Evolutionary conservation across 2,113 vertebrate species (phyloP), one percentile per base, ranked within the genome.

Genomic region (Recurvirostra avosetta): DNA sequence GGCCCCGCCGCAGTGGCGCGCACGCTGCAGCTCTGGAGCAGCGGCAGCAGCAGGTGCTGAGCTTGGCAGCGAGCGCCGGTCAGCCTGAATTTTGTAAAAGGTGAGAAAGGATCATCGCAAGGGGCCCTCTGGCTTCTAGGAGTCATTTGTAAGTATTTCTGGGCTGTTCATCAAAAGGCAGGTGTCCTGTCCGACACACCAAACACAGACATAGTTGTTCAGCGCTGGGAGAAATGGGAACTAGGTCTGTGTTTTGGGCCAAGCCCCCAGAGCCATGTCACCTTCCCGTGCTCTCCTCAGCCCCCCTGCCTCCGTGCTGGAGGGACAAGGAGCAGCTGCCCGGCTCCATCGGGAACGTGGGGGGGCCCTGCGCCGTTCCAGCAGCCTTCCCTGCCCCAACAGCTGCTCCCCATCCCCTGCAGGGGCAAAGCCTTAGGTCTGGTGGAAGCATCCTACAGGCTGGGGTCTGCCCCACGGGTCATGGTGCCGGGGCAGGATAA

Each of bases 321-420:
- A 45, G n/a, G 63, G 43, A 72, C 3, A 6, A 85, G 36, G 30
- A 90, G 52, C 72, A 26, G 27, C 53, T 90, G 40, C 53, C 45
- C 5, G 18, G 10, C 34, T 77, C 32, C 26, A 12, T 15, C 0
- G 0, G 27, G 36, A 25, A 45, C 2, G 0, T 3, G 30, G 22
- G 11, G 20, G 76, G 36, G 26, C 40, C 32, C 38, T 38, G 40
- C 15, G 0, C 6, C 53, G 2, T 20, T 19, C 12, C 49, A 72
- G 38, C 43, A 59, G 14, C 30, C 36, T 85, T 72, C 11, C 12
- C 29, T 67, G 75, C 43, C 47, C n/a, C 23, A 74, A 8, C 8
- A 67, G 52, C 52, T 65, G 53, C 52, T 79, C n/a, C 56, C 8
- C 7, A 22, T 19, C 26, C 25, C 12, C 30, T 75, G 12, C 30